These are phyloP conservation scores for Python bivittatus DNA, from an alignment of 2,113 vertebrate genomes.

Conservation along the genomic window DNA sequence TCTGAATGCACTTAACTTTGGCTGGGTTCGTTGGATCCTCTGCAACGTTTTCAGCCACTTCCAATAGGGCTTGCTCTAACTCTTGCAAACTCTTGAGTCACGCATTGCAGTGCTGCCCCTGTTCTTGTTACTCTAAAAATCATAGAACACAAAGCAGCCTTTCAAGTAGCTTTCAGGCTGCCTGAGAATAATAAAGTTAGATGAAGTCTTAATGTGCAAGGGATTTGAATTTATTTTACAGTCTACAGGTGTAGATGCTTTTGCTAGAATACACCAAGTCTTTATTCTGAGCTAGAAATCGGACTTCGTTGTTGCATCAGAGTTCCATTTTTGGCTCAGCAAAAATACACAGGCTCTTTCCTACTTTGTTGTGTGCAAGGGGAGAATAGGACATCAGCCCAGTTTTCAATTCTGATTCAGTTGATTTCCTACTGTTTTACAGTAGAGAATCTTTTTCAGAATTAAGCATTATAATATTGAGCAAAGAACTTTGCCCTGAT, in stretches of 20 bases:
- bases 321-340: not conserved
- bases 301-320: not conserved
- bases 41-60: not conserved
- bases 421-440: slow-evolving; percentile 21
- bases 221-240: not conserved
- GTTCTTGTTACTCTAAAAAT: not conserved
- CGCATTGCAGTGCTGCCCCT: not conserved
- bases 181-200: not conserved
- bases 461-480: slow-evolving; percentile 41
- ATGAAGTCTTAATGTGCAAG: not conserved
- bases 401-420: not conserved
- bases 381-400: not conserved
- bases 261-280: not conserved
- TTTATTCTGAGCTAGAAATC: not conserved
- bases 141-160: not conserved
- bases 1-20: not conserved
- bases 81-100: not conserved
- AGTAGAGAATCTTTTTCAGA: not conserved
- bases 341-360: not conserved
- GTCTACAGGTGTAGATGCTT: not conserved
- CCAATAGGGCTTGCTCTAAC: not conserved
- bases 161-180: not conserved
- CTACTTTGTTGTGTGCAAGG: not conserved
- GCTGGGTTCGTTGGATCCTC: not conserved
- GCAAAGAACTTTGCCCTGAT: slow-evolving; percentile 61